Conservation (phyloP, 2,888 invertebrate species). For the Arge pagana region DNA sequence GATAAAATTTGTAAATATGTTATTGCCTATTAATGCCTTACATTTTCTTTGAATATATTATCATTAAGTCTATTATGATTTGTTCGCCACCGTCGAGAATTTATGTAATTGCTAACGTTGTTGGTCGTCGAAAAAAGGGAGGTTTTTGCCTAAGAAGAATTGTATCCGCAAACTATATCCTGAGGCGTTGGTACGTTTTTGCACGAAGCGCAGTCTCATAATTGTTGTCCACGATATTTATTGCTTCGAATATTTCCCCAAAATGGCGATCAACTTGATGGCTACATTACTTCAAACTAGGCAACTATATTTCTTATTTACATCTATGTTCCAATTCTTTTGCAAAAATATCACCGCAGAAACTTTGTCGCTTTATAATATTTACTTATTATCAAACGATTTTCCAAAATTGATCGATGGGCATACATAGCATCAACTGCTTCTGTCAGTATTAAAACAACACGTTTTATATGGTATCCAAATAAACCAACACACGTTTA, state of each 20-base stretch:
- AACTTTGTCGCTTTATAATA: background rate
- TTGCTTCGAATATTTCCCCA: constrained; percentile 14
- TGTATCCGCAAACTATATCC: too few relatives aligned
- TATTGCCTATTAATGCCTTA: constrained; percentile 35
- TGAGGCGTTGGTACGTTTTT: too few relatives aligned
- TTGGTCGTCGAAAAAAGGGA: constrained; percentile 17
- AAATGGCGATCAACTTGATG: background rate
- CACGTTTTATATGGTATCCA: too few relatives aligned
- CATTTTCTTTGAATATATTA: constrained; percentile 21
- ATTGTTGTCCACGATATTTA: constrained; percentile 15
- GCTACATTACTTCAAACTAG: background rate
- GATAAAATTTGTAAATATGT: constrained; percentile 36
- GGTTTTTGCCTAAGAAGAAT: constrained; percentile 15
- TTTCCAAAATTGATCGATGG: constrained; percentile 7
- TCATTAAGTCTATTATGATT: constrained; percentile 8
- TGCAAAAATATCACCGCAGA: background rate
- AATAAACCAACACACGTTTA: too few relatives aligned
- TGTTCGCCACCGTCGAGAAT: too few relatives aligned
- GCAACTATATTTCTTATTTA: background rate
- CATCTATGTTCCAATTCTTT: too few relatives aligned
- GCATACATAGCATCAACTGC: constrained; percentile 1
- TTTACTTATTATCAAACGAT: background rate
- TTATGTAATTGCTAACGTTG: too few relatives aligned
- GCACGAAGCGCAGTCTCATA: too few relatives aligned
- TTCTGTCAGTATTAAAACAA: constrained; percentile 5